These are phyloP conservation scores for Smithornis capensis DNA, from an alignment of 2,113 vertebrate genomes.

Conservation along the genomic window DNA sequence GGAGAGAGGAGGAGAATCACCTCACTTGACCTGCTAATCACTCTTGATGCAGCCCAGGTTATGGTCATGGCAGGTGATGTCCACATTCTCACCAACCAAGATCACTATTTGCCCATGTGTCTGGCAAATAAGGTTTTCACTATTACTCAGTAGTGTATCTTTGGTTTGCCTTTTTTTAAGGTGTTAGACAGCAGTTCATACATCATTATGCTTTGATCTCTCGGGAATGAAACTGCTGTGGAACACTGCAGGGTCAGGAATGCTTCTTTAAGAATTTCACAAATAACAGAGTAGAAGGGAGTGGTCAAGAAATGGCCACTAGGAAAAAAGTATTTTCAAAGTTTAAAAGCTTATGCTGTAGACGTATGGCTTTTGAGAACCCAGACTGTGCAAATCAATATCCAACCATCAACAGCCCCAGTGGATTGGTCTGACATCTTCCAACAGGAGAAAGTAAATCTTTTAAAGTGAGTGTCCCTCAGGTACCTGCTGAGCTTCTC, in stretches of 20 bases:
- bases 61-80: background rate
- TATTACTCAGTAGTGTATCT: background rate
- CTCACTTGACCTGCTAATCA: accelerated
- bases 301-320: background rate
- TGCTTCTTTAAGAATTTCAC: background rate
- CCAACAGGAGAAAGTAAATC: background rate
- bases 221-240: background rate
- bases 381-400: background rate
- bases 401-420: background rate
- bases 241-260: background rate
- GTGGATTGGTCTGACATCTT: background rate
- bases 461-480: background rate
- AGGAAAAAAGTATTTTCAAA: background rate
- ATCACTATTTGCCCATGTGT: background rate
- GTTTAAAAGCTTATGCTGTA: accelerated
- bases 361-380: background rate
- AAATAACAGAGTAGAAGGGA: background rate
- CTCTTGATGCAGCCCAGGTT: background rate
- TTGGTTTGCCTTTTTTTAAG: background rate
- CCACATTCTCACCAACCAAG: background rate
- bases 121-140: background rate
- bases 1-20: background rate
- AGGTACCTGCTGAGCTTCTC: background rate
- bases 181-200: background rate
- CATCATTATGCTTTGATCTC: background rate